Evolutionary conservation across 2,113 vertebrate species (phyloP), one percentile per base, ranked within the genome.

Genomic region (Serinus canaria): DNA sequence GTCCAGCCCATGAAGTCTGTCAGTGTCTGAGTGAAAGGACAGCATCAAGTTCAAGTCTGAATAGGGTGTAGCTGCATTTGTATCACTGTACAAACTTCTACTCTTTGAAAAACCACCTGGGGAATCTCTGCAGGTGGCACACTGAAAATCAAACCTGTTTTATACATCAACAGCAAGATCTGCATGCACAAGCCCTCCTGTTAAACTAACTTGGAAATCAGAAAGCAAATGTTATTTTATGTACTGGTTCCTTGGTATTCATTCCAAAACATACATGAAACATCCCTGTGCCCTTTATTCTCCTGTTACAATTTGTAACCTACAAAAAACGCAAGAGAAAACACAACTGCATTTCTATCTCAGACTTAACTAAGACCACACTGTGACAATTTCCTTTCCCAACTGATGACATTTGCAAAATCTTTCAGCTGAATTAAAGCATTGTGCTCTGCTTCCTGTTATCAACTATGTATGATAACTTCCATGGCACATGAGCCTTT

Each of bases 391-490:
- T 92, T 97, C 95, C 93, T 95, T 77, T 94, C 93, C 63, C 86
- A 96, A 25, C 64, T 94, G 96, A 96, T 96, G 96, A 96, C 94
- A 95, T 96, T 87, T 96, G 94, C 95, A 94, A 93, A 96, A 96
- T 94, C 94, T 90, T 83, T 66, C 85, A 95, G 88, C 92, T 92
- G 93, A 95, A 96, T 96, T 95, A 93, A 96, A 93, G 90, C 94
- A 96, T 95, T 94, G 94, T 97, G 83, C 90, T 96, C 69, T 81
- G 96, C 95, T 97, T 96, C 96, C 96, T 96, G 94, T 94, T 97
- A 96, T 84, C 94, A 94, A 60, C 68, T 64, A 52, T 2, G 83
- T 92, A 89, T 90, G 95, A 94, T 94, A 97, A 96, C 95, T 96
- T 92, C 9, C 94, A 88, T 56, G 86, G 92, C 92, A 90, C 90